A percentile compares a stretch with the other conserved stretches of the same genome.
Conservation (phyloP, 2,797 vertebrate species). For the Pristis pectinata region DNA sequence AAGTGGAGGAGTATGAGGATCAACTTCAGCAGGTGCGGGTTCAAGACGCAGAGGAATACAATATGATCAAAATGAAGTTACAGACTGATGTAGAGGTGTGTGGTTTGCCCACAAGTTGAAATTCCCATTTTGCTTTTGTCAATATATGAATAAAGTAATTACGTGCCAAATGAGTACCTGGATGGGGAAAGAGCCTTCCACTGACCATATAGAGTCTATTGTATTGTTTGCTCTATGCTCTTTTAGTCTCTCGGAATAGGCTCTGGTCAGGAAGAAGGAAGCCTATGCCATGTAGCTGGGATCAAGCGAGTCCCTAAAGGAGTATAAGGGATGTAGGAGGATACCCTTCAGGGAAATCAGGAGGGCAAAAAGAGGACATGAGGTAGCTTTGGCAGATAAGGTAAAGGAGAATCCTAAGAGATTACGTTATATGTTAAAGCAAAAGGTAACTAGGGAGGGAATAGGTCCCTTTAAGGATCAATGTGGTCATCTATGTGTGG, state of each 20-base stretch:
- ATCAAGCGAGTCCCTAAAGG: no score
- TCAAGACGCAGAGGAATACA: constrained; percentile 54
- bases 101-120: neutral
- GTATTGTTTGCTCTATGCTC: neutral
- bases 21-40: constrained; percentile 53
- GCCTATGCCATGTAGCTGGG: no score
- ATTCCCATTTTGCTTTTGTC: neutral
- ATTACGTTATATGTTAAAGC: no score
- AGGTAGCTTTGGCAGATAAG: no score
- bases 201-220: neutral
- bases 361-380: no score
- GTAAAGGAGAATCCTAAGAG: no score
- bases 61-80: constrained; percentile 51
- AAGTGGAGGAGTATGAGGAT: constrained; percentile 60
- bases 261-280: no score
- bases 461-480: no score
- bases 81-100: constrained; percentile 61
- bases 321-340: no score
- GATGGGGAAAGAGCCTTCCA: neutral
- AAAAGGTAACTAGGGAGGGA: no score
- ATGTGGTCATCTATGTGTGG: no score
- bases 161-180: neutral
- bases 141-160: neutral
- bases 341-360: no score
- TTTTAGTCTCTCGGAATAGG: neutral